Evolutionary conservation across 2,888 invertebrate genomes (phyloP).

Genomic region (Gordius sp.): DNA sequence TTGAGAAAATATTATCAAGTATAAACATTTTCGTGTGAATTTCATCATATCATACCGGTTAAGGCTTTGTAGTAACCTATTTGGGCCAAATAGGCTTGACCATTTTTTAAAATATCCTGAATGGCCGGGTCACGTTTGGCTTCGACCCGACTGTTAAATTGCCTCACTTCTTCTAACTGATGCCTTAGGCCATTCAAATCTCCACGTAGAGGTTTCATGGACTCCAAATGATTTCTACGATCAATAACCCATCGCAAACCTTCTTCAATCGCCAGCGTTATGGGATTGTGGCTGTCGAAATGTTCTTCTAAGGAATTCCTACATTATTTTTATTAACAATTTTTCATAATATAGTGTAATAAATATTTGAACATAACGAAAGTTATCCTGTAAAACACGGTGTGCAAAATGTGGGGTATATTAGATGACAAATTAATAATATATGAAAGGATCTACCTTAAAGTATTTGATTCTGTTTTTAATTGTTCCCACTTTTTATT

Average conservation of each 20-base stretch:
- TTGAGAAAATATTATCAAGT: too few species aligned
- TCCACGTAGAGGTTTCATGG: neutral
- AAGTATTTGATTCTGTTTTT: neutral
- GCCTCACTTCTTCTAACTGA: neutral
- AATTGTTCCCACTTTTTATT: conserved; percentile 3
- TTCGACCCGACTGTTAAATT: neutral
- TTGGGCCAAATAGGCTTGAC: neutral
- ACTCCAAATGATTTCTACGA: neutral
- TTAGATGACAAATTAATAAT: neutral
- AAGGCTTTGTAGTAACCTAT: conserved; percentile 10
- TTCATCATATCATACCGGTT: too few species aligned
- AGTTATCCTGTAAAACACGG: too few species aligned
- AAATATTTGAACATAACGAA: too few species aligned
- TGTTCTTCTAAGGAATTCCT: conserved; percentile 6
- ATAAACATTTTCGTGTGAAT: too few species aligned
- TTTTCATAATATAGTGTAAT: neutral
- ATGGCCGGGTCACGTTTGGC: neutral
- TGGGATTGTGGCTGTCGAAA: neutral
- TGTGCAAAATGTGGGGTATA: too few species aligned
- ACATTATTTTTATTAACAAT: neutral
- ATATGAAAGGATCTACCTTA: conserved; percentile 2
- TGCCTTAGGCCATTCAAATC: neutral
- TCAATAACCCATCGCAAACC: neutral
- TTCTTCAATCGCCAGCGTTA: neutral
- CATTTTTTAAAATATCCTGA: neutral